Evolutionary conservation across 2,113 vertebrate genomes (phyloP), one percentile per base, ranked within the genome.

Genomic region (Cheirogaleus medius): DNA sequence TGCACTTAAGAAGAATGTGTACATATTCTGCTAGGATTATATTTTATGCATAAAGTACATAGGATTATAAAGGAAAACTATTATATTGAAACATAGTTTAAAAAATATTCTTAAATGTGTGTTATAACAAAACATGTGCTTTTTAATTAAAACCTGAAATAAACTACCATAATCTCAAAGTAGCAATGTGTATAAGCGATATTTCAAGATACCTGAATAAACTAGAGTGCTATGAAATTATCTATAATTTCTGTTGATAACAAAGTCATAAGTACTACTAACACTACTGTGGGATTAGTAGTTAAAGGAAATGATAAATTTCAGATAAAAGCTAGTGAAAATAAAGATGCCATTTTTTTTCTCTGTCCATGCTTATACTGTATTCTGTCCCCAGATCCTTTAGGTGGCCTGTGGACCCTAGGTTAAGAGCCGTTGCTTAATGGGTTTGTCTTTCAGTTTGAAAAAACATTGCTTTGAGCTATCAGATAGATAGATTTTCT

Each of bases 101-200:
- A 80, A 95, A 94, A 88, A 49, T 69, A 94, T 88, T 47, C 93
- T 77, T 5, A 73, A 66, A 56, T 96, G 23, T 63, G 8, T 73
- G 13, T 29, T 39, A 60, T n/a, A 78, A 23, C 4, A 52, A 60
- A 77, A 37, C 73, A 27, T 81, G 29, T 1, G 6, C 11, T 87
- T 94, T 96, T 93, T 37, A 68, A 82, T 63, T 87, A 97, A 91
- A 97, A 84, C 11, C 39, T 20, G 37, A 81, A 85, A 78, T 83
- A 90, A 91, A 18, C 2, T 66, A 25, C 11, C 32, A 68, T 71
- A 66, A 82, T 66, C 34, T 81, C 5, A 74, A 71, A 88, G 21
- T 88, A 49, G 5, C 47, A 91, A 86, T 56, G 1, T 13, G 54
- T 3, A 32, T 81, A 64, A 85, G 77, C 1, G 85, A 13, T 60